Evolutionary conservation across 2,797 vertebrate genomes (phyloP).

Genomic region (Anisognathus igniventris): DNA sequence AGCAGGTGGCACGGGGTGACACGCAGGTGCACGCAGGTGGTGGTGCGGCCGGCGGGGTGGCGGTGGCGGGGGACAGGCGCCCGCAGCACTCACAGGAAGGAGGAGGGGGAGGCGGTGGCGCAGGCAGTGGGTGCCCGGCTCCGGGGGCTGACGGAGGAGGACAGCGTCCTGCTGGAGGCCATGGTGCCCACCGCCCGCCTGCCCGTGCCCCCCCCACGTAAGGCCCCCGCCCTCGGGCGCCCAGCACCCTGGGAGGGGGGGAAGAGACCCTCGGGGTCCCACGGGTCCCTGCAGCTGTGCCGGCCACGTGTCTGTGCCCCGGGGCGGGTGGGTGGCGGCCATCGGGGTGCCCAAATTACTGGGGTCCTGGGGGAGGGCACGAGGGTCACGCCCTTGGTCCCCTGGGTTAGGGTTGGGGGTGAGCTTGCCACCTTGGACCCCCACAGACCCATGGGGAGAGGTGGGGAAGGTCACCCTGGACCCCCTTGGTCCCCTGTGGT

Average conservation of each 20-base stretch:
- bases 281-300: not conserved
- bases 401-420: not conserved
- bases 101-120: slow-evolving; percentile 34
- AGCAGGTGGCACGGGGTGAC: not conserved
- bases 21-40: not conserved
- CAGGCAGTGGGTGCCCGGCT: slow-evolving; percentile 52
- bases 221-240: not conserved
- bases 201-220: slow-evolving; percentile 22
- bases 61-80: not conserved
- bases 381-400: not conserved
- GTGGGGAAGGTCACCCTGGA: not conserved
- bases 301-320: rapidly evolving
- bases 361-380: not conserved
- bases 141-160: slow-evolving; percentile 70
- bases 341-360: rapidly evolving
- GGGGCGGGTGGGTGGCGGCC: not conserved
- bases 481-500: rapidly evolving
- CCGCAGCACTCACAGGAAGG: slow-evolving; percentile 34
- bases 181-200: slow-evolving; percentile 66
- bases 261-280: not conserved
- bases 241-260: not conserved
- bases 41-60: slow-evolving; percentile 1
- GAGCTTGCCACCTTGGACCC: not conserved
- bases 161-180: slow-evolving; percentile 76
- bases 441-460: not conserved